A percentile compares a stretch with the other conserved stretches of the same genome.
These are phyloP conservation scores for Callionymus lyra DNA, from an alignment of 2,113 vertebrate species.

Conservation along the genomic window DNA sequence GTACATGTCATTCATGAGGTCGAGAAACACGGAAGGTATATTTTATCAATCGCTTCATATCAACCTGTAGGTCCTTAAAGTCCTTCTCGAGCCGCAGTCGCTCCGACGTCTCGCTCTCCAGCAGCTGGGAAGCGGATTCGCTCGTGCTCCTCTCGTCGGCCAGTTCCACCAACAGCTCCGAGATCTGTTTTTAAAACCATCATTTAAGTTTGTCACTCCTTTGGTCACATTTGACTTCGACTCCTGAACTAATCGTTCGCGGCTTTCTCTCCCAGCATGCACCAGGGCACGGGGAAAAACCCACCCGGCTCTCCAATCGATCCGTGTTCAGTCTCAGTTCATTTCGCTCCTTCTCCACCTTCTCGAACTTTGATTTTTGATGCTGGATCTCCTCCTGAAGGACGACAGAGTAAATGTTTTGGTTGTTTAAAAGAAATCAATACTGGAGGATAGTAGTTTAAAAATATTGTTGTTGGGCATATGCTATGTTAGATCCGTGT, in stretches of 20 bases:
- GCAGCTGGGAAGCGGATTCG: constrained; percentile 91
- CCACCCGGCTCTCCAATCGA: constrained; percentile 88
- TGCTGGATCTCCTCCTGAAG: constrained; percentile 90
- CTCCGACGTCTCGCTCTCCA: constrained; percentile 85
- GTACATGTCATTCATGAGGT: neutral
- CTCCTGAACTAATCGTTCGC: constrained; percentile 7
- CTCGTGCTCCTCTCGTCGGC: constrained; percentile 89
- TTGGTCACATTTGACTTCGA: neutral
- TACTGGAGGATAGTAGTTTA: too few species aligned
- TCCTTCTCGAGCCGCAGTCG: constrained; percentile 88
- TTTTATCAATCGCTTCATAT: too few species aligned
- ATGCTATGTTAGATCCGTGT: too few species aligned
- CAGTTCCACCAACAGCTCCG: constrained; percentile 87
- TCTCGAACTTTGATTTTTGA: constrained; percentile 82
- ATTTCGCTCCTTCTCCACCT: constrained; percentile 89
- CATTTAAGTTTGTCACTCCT: too few species aligned
- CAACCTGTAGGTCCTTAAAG: constrained; percentile 90
- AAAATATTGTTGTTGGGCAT: too few species aligned
- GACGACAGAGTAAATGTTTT: constrained; percentile 2
- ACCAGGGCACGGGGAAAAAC: too few species aligned
- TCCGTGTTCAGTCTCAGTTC: constrained; percentile 87
- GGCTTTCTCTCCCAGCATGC: too few species aligned
- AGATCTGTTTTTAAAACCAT: constrained; percentile 67
- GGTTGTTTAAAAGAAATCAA: neutral
- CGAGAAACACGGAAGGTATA: too few species aligned